Evolutionary conservation across 2,113 vertebrate species (phyloP).

Genomic region (Chaetodon auriga): DNA sequence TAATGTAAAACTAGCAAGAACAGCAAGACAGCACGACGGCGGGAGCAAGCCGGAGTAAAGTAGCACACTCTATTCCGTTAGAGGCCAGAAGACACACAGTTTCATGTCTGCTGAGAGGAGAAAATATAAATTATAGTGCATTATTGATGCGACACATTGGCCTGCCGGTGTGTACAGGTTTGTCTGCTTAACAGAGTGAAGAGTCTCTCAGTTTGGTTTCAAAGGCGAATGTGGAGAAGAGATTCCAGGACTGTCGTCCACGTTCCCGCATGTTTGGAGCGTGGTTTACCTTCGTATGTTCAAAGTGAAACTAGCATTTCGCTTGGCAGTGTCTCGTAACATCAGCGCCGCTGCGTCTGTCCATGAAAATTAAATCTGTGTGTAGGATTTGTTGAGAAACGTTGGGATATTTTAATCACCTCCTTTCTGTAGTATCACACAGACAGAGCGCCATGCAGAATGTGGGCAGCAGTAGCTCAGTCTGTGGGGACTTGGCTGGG

Average conservation of each 20-base stretch:
- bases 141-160: slow-evolving; percentile 40
- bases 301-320: slow-evolving; percentile 27
- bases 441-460: slow-evolving; percentile 30
- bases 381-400: slow-evolving; percentile 45
- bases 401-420: slow-evolving; percentile 49
- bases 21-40: slow-evolving; percentile 40
- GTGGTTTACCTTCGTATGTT: slow-evolving; percentile 26
- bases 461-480: background rate
- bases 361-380: slow-evolving; percentile 58
- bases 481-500: no score
- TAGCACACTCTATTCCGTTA: background rate
- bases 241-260: slow-evolving; percentile 4
- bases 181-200: slow-evolving; percentile 6
- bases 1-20: slow-evolving; percentile 50
- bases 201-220: background rate
- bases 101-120: slow-evolving; percentile 16
- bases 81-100: slow-evolving; percentile 25
- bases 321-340: slow-evolving; percentile 19
- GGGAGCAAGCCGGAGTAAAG: slow-evolving; percentile 1
- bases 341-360: slow-evolving; percentile 9
- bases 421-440: slow-evolving; percentile 21
- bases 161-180: background rate
- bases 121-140: slow-evolving; percentile 28
- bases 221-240: background rate
- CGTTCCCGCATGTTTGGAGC: slow-evolving; percentile 4